Conservation (phyloP, 1,140 invertebrate genomes). For the Plectus sambesii region DNA sequence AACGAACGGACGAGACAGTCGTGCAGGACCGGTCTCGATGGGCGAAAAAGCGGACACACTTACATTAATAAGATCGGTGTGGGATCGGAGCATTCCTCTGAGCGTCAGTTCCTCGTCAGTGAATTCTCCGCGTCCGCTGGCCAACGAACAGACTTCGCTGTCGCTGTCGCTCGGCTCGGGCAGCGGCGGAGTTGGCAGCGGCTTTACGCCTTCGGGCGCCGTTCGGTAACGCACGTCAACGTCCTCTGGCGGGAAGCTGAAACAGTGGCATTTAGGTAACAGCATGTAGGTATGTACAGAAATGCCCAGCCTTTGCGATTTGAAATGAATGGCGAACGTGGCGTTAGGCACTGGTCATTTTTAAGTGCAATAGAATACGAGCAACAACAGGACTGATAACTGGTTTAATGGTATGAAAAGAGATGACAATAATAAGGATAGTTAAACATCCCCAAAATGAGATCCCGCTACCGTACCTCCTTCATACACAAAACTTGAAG, state of each 20-base stretch:
- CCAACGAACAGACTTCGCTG: too few relatives aligned
- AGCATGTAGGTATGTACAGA: too few relatives aligned
- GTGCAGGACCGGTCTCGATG: not conserved
- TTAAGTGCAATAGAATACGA: slow-evolving; percentile 1
- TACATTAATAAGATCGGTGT: slow-evolving; percentile 23
- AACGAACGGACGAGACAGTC: too few relatives aligned
- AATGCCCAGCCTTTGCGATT: too few relatives aligned
- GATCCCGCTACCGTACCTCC: too few relatives aligned
- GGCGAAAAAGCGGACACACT: too few relatives aligned
- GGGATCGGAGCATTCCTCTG: slow-evolving; percentile 21
- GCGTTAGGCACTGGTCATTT: not conserved
- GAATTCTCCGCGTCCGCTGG: too few relatives aligned
- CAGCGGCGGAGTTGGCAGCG: slow-evolving; percentile 15
- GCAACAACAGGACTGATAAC: not conserved
- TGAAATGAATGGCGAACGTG: not conserved
- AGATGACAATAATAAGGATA: slow-evolving; percentile 12
- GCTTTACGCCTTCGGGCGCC: slow-evolving; percentile 17
- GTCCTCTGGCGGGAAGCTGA: slow-evolving; percentile 11
- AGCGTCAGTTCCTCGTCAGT: too few relatives aligned
- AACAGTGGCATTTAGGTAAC: too few relatives aligned
- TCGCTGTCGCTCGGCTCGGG: slow-evolving; percentile 16
- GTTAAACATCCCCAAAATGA: slow-evolving; percentile 3
- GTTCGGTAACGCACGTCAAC: slow-evolving; percentile 29
- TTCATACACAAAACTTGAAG: slow-evolving; percentile 1
- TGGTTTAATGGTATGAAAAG: not conserved